Evolutionary conservation across 2,113 vertebrate genomes (phyloP), one percentile per base, ranked within the genome.

Genomic region (Microtus ochrogaster): DNA sequence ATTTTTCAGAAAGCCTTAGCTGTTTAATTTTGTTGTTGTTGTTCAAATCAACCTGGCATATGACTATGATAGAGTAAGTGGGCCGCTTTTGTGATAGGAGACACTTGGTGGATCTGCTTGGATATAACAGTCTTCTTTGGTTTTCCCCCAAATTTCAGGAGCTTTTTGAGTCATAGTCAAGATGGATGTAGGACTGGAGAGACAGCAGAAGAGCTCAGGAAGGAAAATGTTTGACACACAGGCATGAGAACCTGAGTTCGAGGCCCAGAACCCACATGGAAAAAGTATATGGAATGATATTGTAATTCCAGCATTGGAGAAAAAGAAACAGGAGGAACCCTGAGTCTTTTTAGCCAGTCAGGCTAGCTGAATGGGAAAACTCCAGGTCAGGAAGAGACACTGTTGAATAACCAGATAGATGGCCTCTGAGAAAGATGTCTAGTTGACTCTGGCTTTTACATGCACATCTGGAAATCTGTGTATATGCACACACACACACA

Each of bases 1-100:
- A 94, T 95, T 81, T 92, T 95, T 90, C 95, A 95, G 93, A 87
- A 97, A 96, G 44, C 68, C 36, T 74, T 74, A 8, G n/a, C 81
- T 30, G 47, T 66, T 95, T 95, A 52, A 21, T 10, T 47, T 93
- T 85, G 39, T 94, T 84, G 55, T 77, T 55, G 16, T 82, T 77
- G 21, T 78, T 86, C 44, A 88, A 92, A 47, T 82, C 79, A 55
- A n/a, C n/a, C 30, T 14, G 44, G 58, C 1, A 28, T 77, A 91
- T 66, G 16, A 12, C 58, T 16, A 17, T 66, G 47, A 36, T 22
- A 89, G 58, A 88, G 41, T 52, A 24, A 39, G 55, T 79, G 14
- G 36, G 44, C n/a, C 44, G 47, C 49, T 47, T 65, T 47, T 0
- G 6, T n/a, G 58, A 70, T 52, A 8, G 26, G 17, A 87, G 73